A percentile compares a stretch with the other conserved stretches of the same genome.
These are phyloP conservation scores for Terebella lapidaria DNA, from an alignment of 2,888 invertebrate genomes.

Conservation along the genomic window DNA sequence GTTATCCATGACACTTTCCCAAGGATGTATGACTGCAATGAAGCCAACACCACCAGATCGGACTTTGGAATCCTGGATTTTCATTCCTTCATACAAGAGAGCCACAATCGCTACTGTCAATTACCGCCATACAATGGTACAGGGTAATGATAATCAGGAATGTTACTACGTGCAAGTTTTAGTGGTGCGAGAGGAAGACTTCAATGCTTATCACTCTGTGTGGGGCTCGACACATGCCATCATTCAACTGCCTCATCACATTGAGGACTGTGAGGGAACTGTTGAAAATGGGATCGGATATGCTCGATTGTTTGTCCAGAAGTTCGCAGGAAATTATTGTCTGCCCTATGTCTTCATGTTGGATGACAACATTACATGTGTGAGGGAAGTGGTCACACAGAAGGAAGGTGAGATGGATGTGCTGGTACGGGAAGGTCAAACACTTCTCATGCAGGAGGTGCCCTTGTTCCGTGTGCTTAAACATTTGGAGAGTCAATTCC, in stretches of 20 bases:
- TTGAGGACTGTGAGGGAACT: neutral
- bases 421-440: neutral
- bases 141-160: neutral
- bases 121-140: neutral
- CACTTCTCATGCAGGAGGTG: neutral
- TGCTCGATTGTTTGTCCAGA: constrained; percentile 14
- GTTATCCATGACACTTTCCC: too few relatives aligned
- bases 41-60: too few relatives aligned
- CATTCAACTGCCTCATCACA: neutral
- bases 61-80: neutral
- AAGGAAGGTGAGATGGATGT: too few relatives aligned
- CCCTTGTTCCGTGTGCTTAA: neutral
- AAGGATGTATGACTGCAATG: too few relatives aligned
- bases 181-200: neutral
- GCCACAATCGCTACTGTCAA: neutral
- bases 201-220: neutral
- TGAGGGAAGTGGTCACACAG: neutral
- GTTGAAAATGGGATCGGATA: neutral
- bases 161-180: neutral
- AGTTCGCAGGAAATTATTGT: constrained; percentile 7
- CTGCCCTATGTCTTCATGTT: constrained; percentile 10
- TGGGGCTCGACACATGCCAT: neutral
- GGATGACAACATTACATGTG: constrained; percentile 12
- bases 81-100: neutral
- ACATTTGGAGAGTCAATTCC: neutral